phyloP scores from a whole-genome alignment of 2,797 vertebrate genomes.

The Tinamus major region DNA sequence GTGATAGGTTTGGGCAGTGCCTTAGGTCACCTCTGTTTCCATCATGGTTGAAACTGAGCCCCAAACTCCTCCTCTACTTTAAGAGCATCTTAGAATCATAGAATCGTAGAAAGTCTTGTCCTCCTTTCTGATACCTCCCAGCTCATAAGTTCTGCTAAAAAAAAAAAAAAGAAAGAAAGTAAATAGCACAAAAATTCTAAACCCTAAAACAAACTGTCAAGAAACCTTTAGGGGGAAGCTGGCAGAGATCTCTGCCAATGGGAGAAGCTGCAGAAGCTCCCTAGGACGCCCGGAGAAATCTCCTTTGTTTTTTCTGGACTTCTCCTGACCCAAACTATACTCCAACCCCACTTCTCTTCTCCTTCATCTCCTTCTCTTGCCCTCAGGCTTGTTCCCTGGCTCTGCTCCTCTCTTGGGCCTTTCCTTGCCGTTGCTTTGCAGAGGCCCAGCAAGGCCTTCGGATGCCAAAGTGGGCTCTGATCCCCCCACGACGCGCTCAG shows the following conservation, averaged over 20 bases:
- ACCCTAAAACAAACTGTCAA: neutral
- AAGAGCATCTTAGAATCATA: too few relatives aligned
- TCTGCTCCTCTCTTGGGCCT: neutral
- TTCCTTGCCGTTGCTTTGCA: conserved; percentile 45
- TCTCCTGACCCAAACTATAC: neutral
- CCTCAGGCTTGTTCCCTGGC: conserved; percentile 26
- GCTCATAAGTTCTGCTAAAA: neutral
- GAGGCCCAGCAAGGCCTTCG: neutral
- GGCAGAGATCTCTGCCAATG: neutral
- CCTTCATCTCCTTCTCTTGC: conserved; percentile 43
- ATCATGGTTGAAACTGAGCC: neutral
- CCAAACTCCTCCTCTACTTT: neutral
- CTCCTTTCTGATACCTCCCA: neutral
- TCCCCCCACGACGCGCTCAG: neutral
- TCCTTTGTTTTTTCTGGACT: neutral
- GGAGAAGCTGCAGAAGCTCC: neutral
- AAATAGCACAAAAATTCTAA: neutral
- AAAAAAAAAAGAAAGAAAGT: neutral
- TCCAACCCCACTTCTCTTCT: neutral
- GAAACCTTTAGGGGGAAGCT: neutral
- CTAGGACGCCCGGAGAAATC: conserved; percentile 3
- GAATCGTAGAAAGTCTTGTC: fast-evolving
- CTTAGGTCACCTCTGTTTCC: neutral
- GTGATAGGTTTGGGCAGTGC: neutral
- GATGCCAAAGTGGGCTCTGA: conserved; percentile 16